Evolutionary conservation across 2,888 invertebrate species (phyloP).

Genomic region (Argynnis bischoffii): DNA sequence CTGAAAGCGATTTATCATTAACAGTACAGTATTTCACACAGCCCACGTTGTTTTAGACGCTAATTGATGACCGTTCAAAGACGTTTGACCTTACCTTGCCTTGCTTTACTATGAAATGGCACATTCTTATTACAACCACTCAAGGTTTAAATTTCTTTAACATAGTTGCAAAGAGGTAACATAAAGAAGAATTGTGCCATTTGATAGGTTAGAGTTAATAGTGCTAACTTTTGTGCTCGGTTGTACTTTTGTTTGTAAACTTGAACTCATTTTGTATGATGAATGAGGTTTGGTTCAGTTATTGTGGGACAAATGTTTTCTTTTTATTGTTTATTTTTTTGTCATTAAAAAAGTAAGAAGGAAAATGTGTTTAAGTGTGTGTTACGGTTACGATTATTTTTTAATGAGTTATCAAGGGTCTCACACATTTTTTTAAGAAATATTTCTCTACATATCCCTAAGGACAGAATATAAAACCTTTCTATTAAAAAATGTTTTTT

Average conservation of each 20-base stretch:
- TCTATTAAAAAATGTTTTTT: too few relatives aligned
- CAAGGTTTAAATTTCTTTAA: conserved; percentile 41
- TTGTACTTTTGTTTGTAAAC: conserved; percentile 67
- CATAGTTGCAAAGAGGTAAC: conserved; percentile 55
- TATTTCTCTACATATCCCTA: too few relatives aligned
- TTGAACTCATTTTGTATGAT: conserved; percentile 72
- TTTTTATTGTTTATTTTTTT: conserved; percentile 18
- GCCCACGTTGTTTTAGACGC: conserved; percentile 45
- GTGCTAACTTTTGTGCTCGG: conserved; percentile 52
- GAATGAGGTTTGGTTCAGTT: conserved; percentile 47
- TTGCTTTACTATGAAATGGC: conserved; percentile 20
- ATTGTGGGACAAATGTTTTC: too few relatives aligned
- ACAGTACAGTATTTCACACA: conserved; percentile 30
- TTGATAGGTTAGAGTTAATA: conserved; percentile 48
- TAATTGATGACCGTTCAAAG: conserved; percentile 57
- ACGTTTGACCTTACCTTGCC: conserved; percentile 51
- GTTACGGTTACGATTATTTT: too few relatives aligned
- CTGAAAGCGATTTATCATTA: conserved; percentile 1
- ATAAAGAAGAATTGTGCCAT: conserved; percentile 54
- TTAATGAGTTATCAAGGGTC: too few relatives aligned
- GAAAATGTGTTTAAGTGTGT: too few relatives aligned
- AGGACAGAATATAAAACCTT: too few relatives aligned
- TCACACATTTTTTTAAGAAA: too few relatives aligned
- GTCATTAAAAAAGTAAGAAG: background rate
- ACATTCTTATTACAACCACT: conserved; percentile 27